phyloP scores from a whole-genome alignment of 2,113 vertebrate genomes.

The Pelecanoides urinatrix region DNA sequence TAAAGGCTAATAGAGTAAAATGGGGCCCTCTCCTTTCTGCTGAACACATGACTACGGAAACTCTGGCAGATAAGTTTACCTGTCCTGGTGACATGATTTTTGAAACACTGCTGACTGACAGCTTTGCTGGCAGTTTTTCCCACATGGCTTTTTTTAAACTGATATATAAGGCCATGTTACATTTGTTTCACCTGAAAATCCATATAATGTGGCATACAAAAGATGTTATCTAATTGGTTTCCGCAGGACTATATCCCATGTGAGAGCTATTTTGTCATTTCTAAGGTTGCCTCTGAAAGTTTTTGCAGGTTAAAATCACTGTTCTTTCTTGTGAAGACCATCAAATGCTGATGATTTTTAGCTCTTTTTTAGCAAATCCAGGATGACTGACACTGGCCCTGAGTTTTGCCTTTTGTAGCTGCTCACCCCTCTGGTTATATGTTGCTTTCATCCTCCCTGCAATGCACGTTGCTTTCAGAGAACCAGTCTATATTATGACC shows the following conservation, averaged over 20 bases:
- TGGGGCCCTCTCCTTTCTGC: neutral
- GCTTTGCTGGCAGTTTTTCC: neutral
- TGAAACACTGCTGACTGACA: neutral
- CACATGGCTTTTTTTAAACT: neutral
- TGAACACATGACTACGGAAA: neutral
- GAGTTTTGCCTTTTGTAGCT: neutral
- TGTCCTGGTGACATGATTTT: neutral
- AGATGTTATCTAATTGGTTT: neutral
- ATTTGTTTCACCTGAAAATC: neutral
- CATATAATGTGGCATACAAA: neutral
- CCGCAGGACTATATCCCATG: neutral
- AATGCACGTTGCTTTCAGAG: neutral
- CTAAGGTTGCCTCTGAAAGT: neutral
- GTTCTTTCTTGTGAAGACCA: neutral
- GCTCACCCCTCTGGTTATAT: neutral
- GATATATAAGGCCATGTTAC: neutral
- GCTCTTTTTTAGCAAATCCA: neutral
- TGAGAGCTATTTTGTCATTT: neutral
- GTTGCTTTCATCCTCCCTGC: neutral
- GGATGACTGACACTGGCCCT: neutral
- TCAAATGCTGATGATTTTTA: neutral
- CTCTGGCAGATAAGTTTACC: neutral
- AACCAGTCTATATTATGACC: slow-evolving; percentile 4
- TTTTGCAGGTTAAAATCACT: neutral
- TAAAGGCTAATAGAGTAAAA: neutral